Evolutionary conservation across 1,140 invertebrate genomes (phyloP), one percentile per base, ranked within the genome.

Genomic region (Eufriesea mexicana): DNA sequence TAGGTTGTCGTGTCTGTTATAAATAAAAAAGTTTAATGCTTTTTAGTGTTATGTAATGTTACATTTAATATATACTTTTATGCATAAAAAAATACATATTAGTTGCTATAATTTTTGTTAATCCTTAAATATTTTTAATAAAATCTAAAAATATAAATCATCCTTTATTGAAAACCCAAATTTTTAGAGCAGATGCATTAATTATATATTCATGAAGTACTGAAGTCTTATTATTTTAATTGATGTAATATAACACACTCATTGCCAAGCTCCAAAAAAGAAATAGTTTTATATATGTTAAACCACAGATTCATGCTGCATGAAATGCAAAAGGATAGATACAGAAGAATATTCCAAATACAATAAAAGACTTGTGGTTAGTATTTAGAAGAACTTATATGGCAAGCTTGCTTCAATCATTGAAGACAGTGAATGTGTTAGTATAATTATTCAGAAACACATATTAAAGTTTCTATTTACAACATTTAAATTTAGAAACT

Each of bases 1-100:
- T 98, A 70, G 98, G 97, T 94, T 99, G 98, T 57, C 98, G 96
- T 28, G 98, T 98, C 97, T 99, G 95, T 74, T 86, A 14, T 91
- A 85, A 91, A 88, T 91, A 85, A 88, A 91, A 84, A 83, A 45
- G 23, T 35, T 62, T 54, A 57, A 70, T 72, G 59, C 55, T 16
- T 62, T 61, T 85, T 76, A 77, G 84, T 75, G 25, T 77, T 42
- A 28, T 77, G 35, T 18, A n/a, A 16, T 10, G 28, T 47, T 68
- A 7, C 47, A n/a, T 51, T 2, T n/a, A 45, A 20, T 25, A 10
- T n/a, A 35, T 59, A 49, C 49, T 71, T 2, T 16, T 25, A 45
- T 45, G 23, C n/a, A 45, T 23, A 66, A 14, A 42, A 10, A 62
- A 18, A n/a, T 66, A 35, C n/a, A 16, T 45, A 67, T 45, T 45